These are phyloP conservation scores for Gallinago jamesoni DNA, from an alignment of 2,113 vertebrate species.

Conservation along the genomic window DNA sequence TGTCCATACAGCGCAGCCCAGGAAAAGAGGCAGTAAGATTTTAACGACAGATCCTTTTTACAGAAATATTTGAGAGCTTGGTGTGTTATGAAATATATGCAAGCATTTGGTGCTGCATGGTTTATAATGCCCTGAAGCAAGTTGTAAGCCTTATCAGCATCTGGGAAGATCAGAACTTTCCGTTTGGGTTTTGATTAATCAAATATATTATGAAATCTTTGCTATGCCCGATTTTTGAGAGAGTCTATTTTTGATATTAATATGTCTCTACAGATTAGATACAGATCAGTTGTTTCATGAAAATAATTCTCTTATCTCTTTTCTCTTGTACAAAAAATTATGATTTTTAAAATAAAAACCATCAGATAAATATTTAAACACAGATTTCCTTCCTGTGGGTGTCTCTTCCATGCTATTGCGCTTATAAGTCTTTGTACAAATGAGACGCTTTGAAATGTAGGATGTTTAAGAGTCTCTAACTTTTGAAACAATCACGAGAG, in stretches of 20 bases:
- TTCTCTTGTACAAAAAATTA: slow-evolving; percentile 37
- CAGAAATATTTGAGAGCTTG: background rate
- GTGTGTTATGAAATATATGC: slow-evolving; percentile 18
- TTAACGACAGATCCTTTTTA: background rate
- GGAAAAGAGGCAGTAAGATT: background rate
- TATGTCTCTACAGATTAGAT: slow-evolving; percentile 37
- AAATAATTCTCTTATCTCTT: slow-evolving; percentile 55
- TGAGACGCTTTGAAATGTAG: slow-evolving; percentile 38
- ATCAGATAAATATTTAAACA: slow-evolving; percentile 67
- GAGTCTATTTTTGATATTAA: slow-evolving; percentile 58
- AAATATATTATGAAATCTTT: slow-evolving; percentile 66
- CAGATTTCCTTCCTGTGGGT: slow-evolving; percentile 40
- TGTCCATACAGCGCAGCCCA: background rate
- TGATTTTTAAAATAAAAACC: slow-evolving; percentile 53
- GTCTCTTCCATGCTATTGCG: slow-evolving; percentile 25
- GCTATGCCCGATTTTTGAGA: slow-evolving; percentile 40
- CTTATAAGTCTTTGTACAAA: slow-evolving; percentile 47
- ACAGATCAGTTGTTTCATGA: slow-evolving; percentile 52
- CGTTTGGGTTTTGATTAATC: slow-evolving; percentile 42
- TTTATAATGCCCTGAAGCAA: slow-evolving; percentile 44
- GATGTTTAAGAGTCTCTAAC: slow-evolving; percentile 53
- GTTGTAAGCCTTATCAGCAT: slow-evolving; percentile 39
- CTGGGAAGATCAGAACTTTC: slow-evolving; percentile 53
- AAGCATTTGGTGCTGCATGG: slow-evolving; percentile 30
- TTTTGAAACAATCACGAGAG: slow-evolving; percentile 66